Percentiles rank a stretch among this genome's conserved stretches.
Conservation (phyloP, 1,140 invertebrate genomes). For the Drosophila subobscura region DNA sequence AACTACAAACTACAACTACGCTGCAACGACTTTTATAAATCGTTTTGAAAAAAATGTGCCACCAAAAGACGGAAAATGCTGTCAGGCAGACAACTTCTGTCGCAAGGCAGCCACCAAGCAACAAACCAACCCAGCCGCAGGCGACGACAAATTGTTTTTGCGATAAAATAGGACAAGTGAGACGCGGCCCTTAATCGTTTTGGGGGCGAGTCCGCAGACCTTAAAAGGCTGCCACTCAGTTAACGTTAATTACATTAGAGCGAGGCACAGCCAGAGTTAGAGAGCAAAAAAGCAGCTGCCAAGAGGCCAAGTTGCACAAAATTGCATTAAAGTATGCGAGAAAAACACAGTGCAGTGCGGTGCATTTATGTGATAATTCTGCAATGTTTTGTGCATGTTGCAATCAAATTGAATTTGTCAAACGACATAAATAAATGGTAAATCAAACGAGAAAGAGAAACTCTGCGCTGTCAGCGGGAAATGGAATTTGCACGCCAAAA, state of each 20-base stretch:
- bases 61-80: conserved; percentile 71
- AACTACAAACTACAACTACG: conserved; percentile 18
- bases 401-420: conserved; percentile 72
- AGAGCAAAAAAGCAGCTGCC: neutral
- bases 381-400: conserved; percentile 36
- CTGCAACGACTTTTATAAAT: conserved; percentile 72
- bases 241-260: conserved; percentile 70
- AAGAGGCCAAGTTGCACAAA: conserved; percentile 44
- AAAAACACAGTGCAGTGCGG: conserved; percentile 5
- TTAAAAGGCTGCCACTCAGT: conserved; percentile 62
- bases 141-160: conserved; percentile 80
- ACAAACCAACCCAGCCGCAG: conserved; percentile 20
- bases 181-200: conserved; percentile 70
- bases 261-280: conserved; percentile 5
- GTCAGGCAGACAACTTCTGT: conserved; percentile 61
- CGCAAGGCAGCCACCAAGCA: conserved; percentile 13
- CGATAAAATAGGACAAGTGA: conserved; percentile 80
- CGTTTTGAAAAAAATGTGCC: conserved; percentile 68
- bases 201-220: conserved; percentile 18
- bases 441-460: conserved; percentile 70
- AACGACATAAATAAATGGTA: conserved; percentile 72
- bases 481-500: conserved; percentile 68
- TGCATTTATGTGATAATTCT: conserved; percentile 29
- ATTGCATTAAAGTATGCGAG: conserved; percentile 61
- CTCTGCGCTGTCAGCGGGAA: conserved; percentile 63